Conservation (phyloP, 2,113 vertebrate species). For the Platysternon megacephalum region DNA sequence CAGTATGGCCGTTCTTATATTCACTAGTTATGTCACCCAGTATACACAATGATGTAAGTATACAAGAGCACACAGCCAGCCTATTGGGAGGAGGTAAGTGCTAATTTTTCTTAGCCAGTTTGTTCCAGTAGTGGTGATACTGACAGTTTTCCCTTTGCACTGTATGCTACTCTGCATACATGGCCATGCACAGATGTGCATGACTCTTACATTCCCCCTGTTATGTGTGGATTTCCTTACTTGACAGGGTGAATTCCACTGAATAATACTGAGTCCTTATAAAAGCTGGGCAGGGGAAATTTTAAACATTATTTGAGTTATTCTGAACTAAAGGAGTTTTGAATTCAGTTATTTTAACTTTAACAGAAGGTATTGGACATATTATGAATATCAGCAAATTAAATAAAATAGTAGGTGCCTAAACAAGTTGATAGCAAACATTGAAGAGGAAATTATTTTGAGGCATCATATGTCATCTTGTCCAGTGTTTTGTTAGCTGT, state of each 20-base stretch:
- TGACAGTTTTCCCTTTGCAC: neutral
- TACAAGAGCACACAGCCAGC: fast-evolving
- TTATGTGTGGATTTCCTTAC: neutral
- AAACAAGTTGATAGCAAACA: neutral
- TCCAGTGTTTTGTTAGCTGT: neutral
- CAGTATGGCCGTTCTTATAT: too few relatives aligned
- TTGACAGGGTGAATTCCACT: neutral
- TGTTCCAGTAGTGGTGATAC: fast-evolving
- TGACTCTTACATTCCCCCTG: neutral
- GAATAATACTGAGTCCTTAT: neutral
- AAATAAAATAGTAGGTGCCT: neutral
- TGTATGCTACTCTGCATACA: neutral
- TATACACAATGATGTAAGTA: neutral
- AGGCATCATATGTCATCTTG: neutral
- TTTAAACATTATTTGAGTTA: neutral
- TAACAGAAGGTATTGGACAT: neutral
- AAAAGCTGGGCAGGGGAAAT: neutral
- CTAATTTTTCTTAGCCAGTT: neutral
- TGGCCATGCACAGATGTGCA: neutral
- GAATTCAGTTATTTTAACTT: neutral
- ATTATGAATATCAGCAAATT: neutral
- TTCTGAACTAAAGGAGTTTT: neutral
- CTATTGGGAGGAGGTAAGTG: neutral
- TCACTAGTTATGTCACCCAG: neutral
- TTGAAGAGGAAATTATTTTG: neutral